phyloP scores from a whole-genome alignment of 2,113 vertebrate genomes.

The Rhinolophus sinicus region DNA sequence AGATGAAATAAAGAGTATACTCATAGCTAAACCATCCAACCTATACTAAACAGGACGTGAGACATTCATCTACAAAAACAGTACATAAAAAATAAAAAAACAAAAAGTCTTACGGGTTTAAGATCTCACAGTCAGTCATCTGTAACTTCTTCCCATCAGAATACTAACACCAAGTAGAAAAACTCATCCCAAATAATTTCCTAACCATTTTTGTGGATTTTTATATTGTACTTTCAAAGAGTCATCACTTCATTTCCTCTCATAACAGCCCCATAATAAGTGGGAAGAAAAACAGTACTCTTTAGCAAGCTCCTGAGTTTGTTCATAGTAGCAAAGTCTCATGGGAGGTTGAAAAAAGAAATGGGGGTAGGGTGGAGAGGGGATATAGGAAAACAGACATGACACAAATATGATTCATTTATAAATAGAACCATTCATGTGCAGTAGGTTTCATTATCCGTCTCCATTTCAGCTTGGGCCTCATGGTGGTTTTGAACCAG shows the following conservation, averaged over 20 bases:
- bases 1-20: background rate
- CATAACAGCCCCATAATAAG: background rate
- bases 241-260: background rate
- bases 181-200: background rate
- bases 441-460: background rate
- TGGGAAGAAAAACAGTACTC: background rate
- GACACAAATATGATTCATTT: constrained; percentile 25
- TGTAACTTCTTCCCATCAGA: background rate
- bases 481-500: background rate
- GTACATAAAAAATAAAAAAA: background rate
- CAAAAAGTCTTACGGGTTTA: background rate
- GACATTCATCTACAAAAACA: background rate
- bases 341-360: background rate
- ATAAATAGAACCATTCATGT: constrained; percentile 23
- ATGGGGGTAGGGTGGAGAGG: background rate
- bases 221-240: background rate
- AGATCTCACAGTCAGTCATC: background rate
- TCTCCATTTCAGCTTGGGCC: constrained; percentile 27
- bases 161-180: background rate
- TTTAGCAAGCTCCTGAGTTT: background rate
- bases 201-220: background rate
- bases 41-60: background rate
- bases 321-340: background rate
- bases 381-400: background rate
- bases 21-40: background rate